Evolutionary conservation across 2,888 invertebrate species (phyloP).

Genomic region (Epiblema foenella): DNA sequence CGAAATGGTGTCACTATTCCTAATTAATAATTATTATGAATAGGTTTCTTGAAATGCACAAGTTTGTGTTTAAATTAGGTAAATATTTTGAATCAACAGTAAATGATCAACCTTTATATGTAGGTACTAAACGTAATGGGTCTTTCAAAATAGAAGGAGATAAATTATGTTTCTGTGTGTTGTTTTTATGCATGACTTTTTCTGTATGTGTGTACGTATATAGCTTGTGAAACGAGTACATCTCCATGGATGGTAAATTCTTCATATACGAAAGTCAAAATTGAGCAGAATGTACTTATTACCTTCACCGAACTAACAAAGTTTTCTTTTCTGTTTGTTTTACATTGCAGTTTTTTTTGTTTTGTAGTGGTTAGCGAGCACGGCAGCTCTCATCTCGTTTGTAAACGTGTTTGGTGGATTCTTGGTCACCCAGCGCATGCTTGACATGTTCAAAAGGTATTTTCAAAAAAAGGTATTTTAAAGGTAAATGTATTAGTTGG

Average conservation of each 20-base stretch:
- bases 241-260: background rate
- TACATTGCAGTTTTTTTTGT: slow-evolving; percentile 35
- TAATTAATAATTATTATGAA: too few species aligned
- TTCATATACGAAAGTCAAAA: background rate
- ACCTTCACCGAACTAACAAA: background rate
- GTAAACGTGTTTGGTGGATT: slow-evolving; percentile 97
- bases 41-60: too few species aligned
- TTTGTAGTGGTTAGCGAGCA: slow-evolving; percentile 89
- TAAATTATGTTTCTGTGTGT: background rate
- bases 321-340: slow-evolving; percentile 7
- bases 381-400: slow-evolving; percentile 94
- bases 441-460: slow-evolving; percentile 95
- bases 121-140: too few species aligned
- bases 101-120: too few species aligned
- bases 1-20: too few species aligned
- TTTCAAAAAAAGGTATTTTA: background rate
- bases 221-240: background rate
- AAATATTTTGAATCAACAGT: too few species aligned
- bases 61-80: too few species aligned
- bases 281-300: too few species aligned
- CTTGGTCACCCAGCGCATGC: slow-evolving; percentile 94
- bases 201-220: too few species aligned
- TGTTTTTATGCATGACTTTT: background rate
- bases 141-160: background rate
- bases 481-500: background rate